phyloP scores from a whole-genome alignment of 1,140 invertebrate species.

The Neomicropteryx cornuta region DNA sequence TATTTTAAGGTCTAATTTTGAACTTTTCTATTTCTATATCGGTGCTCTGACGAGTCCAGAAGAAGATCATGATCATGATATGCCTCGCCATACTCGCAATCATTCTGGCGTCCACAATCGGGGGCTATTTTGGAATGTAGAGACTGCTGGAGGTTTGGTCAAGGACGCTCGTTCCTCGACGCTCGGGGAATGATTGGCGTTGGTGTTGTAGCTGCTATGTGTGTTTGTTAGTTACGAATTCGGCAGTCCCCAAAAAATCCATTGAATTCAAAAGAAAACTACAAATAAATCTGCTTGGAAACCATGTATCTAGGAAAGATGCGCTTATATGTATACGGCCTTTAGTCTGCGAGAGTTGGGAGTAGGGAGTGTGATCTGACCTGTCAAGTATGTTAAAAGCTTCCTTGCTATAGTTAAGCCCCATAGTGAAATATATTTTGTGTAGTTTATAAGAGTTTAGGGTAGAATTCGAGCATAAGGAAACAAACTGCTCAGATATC shows the following conservation, averaged over 20 bases:
- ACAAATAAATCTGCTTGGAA: too few relatives aligned
- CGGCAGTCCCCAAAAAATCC: neutral
- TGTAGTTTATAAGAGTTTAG: too few relatives aligned
- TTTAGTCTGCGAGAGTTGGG: too few relatives aligned
- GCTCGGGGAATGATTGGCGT: conserved; percentile 3
- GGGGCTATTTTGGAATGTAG: conserved; percentile 33
- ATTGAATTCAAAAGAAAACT: too few relatives aligned
- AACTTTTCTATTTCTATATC: conserved; percentile 9
- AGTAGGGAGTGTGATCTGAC: too few relatives aligned
- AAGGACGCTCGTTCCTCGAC: conserved; percentile 17
- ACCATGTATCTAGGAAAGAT: too few relatives aligned
- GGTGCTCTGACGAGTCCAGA: conserved; percentile 55
- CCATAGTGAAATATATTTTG: too few relatives aligned
- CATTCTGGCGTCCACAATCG: conserved; percentile 55
- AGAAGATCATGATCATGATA: conserved; percentile 95
- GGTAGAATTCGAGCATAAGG: too few relatives aligned
- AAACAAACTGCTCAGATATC: too few relatives aligned
- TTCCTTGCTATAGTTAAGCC: too few relatives aligned
- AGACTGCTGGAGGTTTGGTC: conserved; percentile 32
- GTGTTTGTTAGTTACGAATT: neutral
- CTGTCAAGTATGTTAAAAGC: too few relatives aligned
- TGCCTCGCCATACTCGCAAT: conserved; percentile 73
- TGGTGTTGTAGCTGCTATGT: conserved; percentile 19
- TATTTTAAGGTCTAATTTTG: neutral
- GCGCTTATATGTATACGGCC: too few relatives aligned